Evolutionary conservation across 2,888 invertebrate species (phyloP).

Genomic region (Abscondita cerata): DNA sequence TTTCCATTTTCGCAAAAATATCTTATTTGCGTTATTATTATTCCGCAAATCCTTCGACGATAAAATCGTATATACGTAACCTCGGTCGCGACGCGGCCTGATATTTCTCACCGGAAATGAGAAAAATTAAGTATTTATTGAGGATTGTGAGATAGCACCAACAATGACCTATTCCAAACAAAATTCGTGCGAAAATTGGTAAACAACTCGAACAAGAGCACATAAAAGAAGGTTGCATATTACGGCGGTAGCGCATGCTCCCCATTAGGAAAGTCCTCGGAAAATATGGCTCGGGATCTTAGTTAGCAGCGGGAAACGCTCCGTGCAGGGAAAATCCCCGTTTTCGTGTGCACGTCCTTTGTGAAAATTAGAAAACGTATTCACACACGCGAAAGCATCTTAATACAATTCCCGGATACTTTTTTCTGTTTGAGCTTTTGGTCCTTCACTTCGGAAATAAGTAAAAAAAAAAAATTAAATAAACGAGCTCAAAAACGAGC

Average conservation of each 20-base stretch:
- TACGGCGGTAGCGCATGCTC: conserved; percentile 26
- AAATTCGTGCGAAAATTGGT: conserved; percentile 28
- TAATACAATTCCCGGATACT: background rate
- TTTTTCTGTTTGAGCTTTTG: background rate
- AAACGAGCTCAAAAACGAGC: background rate
- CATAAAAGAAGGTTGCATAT: conserved; percentile 18
- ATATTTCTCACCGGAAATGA: no score
- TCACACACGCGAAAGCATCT: conserved; percentile 1
- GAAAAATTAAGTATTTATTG: no score
- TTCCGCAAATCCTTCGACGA: no score
- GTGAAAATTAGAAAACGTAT: conserved; percentile 16
- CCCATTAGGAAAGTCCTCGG: conserved; percentile 21
- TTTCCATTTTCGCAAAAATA: no score
- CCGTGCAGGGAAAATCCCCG: conserved; percentile 24
- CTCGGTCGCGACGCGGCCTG: no score
- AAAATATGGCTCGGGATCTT: conserved; percentile 23
- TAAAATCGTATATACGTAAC: no score
- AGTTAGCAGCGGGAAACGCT: conserved; percentile 25
- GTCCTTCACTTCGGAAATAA: no score
- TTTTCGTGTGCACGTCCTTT: conserved; percentile 18
- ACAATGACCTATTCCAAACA: conserved; percentile 21
- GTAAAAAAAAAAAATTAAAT: no score
- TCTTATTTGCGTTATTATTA: no score
- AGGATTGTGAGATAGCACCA: no score
- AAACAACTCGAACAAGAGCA: conserved; percentile 24